Percentiles rank a stretch among this genome's conserved stretches.
phyloP scores from a whole-genome alignment of 2,113 vertebrate genomes.

The Nematolebias whitei region DNA sequence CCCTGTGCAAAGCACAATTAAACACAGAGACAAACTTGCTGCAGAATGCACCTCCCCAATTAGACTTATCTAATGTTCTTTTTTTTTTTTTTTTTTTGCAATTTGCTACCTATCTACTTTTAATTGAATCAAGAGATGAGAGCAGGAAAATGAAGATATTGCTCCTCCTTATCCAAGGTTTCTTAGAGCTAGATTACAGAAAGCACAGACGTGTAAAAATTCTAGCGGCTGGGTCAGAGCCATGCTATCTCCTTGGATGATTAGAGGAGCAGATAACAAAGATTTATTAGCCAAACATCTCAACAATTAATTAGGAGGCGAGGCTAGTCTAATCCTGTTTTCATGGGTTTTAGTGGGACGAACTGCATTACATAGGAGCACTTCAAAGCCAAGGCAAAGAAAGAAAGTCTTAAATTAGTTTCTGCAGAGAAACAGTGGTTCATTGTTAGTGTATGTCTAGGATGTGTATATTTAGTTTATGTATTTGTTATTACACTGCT shows the following conservation, averaged over 20 bases:
- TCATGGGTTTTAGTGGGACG: constrained; percentile 52
- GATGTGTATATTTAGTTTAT: constrained; percentile 4
- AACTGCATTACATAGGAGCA: constrained; percentile 40
- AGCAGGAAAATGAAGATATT: constrained; percentile 53
- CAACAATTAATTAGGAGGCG: constrained; percentile 74
- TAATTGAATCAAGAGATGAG: constrained; percentile 69
- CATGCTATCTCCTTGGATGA: constrained; percentile 61
- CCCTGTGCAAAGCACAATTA: constrained; percentile 12
- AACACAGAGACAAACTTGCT: constrained; percentile 22
- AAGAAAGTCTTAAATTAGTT: constrained; percentile 41
- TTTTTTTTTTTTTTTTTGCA: constrained; percentile 12
- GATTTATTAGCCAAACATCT: constrained; percentile 75
- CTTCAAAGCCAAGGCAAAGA: constrained; percentile 57
- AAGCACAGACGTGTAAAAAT: constrained; percentile 59
- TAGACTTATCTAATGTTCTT: constrained; percentile 60
- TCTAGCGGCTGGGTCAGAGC: constrained; percentile 56
- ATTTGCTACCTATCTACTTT: constrained; percentile 53
- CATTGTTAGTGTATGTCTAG: constrained; percentile 20
- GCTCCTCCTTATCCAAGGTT: constrained; percentile 35
- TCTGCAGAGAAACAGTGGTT: constrained; percentile 12
- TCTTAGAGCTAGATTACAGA: constrained; percentile 62
- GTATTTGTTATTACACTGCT: neutral
- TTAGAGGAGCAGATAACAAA: constrained; percentile 70
- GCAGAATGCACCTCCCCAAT: constrained; percentile 46
- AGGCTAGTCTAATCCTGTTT: constrained; percentile 72